Evolutionary conservation across 2,113 vertebrate genomes (phyloP).

Genomic region (Sander vitreus): DNA sequence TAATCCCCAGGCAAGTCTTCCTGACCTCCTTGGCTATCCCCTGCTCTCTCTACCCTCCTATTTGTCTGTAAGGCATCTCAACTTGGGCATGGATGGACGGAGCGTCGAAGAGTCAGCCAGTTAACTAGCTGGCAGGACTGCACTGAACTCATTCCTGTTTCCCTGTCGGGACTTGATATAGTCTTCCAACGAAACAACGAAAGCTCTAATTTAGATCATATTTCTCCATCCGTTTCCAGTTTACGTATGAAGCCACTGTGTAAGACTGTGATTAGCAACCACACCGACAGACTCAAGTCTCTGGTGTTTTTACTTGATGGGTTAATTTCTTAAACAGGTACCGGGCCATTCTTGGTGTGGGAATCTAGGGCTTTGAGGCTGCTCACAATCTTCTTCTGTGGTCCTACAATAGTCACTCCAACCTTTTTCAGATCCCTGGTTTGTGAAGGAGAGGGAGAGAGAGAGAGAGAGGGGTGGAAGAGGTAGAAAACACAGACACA

Average conservation of each 20-base stretch:
- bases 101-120: constrained; percentile 49
- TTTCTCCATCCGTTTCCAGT: constrained; percentile 45
- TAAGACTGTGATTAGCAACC: constrained; percentile 69
- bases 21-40: constrained; percentile 40
- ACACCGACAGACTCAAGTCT: constrained; percentile 47
- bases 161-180: constrained; percentile 39
- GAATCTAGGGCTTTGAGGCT: constrained; percentile 96
- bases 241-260: constrained; percentile 65
- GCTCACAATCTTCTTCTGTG: constrained; percentile 97
- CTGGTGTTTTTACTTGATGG: constrained; percentile 52
- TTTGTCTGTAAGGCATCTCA: constrained; percentile 82
- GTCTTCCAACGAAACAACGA: constrained; percentile 51
- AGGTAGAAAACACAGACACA: constrained; percentile 25
- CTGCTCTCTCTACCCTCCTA: constrained; percentile 29
- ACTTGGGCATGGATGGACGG: constrained; percentile 61
- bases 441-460: constrained; percentile 44
- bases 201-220: constrained; percentile 52
- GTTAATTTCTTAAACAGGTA: constrained; percentile 90
- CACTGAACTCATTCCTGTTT: constrained; percentile 38
- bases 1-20: constrained; percentile 41
- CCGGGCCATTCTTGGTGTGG: constrained; percentile 93
- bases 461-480: background rate
- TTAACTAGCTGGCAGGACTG: constrained; percentile 39
- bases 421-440: constrained; percentile 95
- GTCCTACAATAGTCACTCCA: constrained; percentile 93